Evolutionary conservation across 2,797 vertebrate species (phyloP), one percentile per base, ranked within the genome.

Genomic region (Galagoides demidoff): DNA sequence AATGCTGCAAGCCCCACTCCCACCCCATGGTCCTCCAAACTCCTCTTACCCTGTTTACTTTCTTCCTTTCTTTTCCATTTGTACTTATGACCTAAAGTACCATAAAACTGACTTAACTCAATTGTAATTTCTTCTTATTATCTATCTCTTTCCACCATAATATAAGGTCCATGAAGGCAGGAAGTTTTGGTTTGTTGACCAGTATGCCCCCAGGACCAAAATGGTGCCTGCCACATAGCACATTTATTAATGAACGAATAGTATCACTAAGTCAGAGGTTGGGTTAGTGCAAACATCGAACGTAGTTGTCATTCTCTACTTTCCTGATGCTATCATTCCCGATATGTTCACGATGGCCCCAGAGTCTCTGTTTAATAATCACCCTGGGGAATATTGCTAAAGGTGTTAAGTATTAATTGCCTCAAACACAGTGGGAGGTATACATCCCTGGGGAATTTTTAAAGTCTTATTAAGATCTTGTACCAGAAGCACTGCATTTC

Each of bases 351-450:
- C 78, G 81, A 90, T 71, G 68, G 71, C 89, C 45, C 81, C 89
- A 63, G 43, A 89, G 71, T 96, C 76, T 94, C 76, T 85, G 85
- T 85, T 95, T 96, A 97, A 95, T 92, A 86, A 92, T 85, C 84
- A 87, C 63, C 39, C 71, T 87, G 79, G 87, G 71, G 66, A 93
- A 87, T 92, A 92, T 19, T 78, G 93, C 83, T 95, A 92, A 94
- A 76, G 59, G 81, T 96, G 85, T 92, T 70, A 90, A 95, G 71
- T 92, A 86, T 84, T 95, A 96, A 96, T 89, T 93, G 83, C 45
- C 78, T 96, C 90, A 94, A 85, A 95, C 84, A 63, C 71, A 88
- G 84, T 85, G 63, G 89, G 89, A 96, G 68, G 79, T 81, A 39
- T 31, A 61, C 23, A 89, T 64, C 57, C 34, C 81, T 71, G 63